These are phyloP conservation scores for Lepidonotus clava DNA, from an alignment of 2,888 invertebrate genomes.

Conservation along the genomic window DNA sequence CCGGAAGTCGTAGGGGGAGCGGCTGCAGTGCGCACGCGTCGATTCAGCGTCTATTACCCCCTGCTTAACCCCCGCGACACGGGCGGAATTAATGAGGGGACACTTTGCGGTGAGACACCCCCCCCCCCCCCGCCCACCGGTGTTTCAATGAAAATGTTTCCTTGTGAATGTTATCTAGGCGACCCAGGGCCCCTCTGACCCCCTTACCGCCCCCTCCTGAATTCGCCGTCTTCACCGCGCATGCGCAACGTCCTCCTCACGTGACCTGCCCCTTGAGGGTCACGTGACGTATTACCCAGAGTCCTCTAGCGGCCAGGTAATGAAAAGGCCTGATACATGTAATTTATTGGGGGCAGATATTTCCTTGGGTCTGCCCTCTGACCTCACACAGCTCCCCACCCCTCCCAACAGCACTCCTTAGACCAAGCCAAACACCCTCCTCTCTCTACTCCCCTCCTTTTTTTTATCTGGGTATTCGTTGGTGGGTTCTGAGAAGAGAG, in stretches of 20 bases:
- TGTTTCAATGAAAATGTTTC: slow-evolving; percentile 42
- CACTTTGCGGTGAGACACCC: slow-evolving; percentile 43
- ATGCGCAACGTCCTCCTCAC: slow-evolving; percentile 24
- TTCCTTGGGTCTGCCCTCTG: slow-evolving; percentile 2
- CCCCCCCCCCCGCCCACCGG: slow-evolving; percentile 6
- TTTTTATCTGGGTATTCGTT: too few relatives aligned
- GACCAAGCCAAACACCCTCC: too few relatives aligned
- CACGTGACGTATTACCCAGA: slow-evolving; percentile 34
- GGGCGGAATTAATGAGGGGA: slow-evolving; percentile 30
- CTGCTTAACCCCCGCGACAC: slow-evolving; percentile 41
- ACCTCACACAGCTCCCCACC: too few relatives aligned
- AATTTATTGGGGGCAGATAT: slow-evolving; percentile 32
- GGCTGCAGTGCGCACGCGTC: background rate
- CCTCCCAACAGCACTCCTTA: too few relatives aligned
- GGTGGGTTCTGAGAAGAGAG: too few relatives aligned
- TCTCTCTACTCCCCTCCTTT: too few relatives aligned
- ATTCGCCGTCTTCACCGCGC: background rate
- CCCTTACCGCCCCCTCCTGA: background rate
- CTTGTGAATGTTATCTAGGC: slow-evolving; percentile 35
- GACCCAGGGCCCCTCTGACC: background rate
- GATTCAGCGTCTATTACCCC: slow-evolving; percentile 46
- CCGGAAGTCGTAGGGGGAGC: too few relatives aligned
- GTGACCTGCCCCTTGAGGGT: background rate
- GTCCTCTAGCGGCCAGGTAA: background rate
- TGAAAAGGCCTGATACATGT: slow-evolving; percentile 42